Evolutionary conservation across 2,113 vertebrate species (phyloP), one percentile per base, ranked within the genome.

Genomic region (Cranoglanis bouderius): DNA sequence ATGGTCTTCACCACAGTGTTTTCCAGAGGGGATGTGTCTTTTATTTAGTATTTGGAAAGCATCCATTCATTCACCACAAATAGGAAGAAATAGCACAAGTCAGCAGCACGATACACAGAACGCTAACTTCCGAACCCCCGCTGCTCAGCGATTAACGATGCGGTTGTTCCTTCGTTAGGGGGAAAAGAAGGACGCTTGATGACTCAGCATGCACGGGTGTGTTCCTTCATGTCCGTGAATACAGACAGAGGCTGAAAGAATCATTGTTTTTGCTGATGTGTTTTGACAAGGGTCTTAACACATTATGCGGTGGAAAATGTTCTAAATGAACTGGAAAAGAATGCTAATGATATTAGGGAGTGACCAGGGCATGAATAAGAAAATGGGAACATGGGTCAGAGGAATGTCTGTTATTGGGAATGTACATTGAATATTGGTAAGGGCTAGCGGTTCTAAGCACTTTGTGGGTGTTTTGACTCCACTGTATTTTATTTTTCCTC

Each of bases 401-500:
- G 46, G 82, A 85, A 78, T 85, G 43, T 59, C 13, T 65, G 59
- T 67, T 65, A 78, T 67, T 63, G 57, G 21, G 40, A 80, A 80
- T 5, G 21, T 67, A 85, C 55, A 63, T 46, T n/a, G 46, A 70
- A 80, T 80, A 67, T 38, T 84, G 67, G 53, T 53, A 88, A 88
- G 80, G 46, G 40, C n/a, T 80, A 63, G 57, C 40, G 57, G 80
- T 88, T 75, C 16, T 46, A 26, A 55, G 46, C 35, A 65, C 57
- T 57, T 85, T 88, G 82, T 88, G 86, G 72, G 61, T 82, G 82
- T 85, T 88, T 74, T 78, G 24, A 72, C 67, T 82, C 82, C n/a
- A 74, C 43, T n/a, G 38, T 75, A 55, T 81, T 82, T 72, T 65
- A 63, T 89, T 89, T 43, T 61, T 78, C 12, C 35, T 67, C 46